Evolutionary conservation across 2,113 vertebrate genomes (phyloP).

Genomic region (Anoura caudifer): DNA sequence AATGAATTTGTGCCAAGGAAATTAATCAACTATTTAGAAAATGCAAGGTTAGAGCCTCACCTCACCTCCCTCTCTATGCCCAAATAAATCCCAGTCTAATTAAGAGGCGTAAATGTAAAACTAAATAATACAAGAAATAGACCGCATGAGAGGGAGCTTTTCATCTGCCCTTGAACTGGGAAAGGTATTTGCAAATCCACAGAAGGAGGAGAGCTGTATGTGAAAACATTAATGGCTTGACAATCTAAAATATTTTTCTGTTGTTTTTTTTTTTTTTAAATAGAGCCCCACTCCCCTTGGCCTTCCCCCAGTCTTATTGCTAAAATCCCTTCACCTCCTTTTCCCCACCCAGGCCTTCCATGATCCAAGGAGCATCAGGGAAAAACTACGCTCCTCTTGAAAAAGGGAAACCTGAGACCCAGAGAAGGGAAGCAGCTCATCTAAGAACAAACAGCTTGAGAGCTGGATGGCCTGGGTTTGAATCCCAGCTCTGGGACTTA

Average conservation of each 20-base stretch:
- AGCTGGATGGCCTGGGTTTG: not conserved
- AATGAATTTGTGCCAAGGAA: slow-evolving; percentile 3
- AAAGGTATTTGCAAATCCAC: not conserved
- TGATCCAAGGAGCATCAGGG: not conserved
- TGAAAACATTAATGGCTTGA: not conserved
- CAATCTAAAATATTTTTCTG: not conserved
- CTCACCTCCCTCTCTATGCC: not conserved
- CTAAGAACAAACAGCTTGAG: not conserved
- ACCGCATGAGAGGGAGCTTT: not conserved
- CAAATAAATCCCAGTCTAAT: slow-evolving; percentile 45
- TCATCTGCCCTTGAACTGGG: not conserved
- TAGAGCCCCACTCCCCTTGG: not conserved
- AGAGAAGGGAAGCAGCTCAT: not conserved
- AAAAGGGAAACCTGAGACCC: not conserved
- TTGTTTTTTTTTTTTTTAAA: not conserved
- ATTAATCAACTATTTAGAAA: slow-evolving; percentile 46
- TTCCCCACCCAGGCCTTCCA: not conserved
- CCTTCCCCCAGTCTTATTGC: not conserved
- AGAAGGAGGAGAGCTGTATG: not conserved
- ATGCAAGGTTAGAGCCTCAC: not conserved
- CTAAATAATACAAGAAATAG: not conserved
- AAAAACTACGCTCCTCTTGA: not conserved
- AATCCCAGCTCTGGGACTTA: not conserved
- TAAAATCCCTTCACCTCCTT: not conserved
- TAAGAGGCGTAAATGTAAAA: slow-evolving; percentile 14